Conservation (phyloP, 2,888 invertebrate genomes). For the Megastigmus dorsalis region DNA sequence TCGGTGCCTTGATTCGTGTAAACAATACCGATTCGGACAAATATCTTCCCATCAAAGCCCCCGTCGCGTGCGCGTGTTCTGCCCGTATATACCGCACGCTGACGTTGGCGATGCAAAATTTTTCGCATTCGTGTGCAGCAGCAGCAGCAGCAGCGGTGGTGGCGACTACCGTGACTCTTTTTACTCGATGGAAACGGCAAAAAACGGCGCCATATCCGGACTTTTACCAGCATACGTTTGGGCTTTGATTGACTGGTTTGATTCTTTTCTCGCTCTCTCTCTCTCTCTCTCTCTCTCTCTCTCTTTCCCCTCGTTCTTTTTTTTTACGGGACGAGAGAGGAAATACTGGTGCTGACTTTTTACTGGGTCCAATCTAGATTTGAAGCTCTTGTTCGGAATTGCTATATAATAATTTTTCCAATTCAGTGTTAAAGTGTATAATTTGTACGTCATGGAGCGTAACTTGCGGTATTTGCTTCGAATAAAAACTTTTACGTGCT, state of each 20-base stretch:
- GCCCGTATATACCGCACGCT: no score
- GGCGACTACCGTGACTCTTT: neutral
- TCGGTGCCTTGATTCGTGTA: conserved; percentile 46
- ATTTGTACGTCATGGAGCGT: no score
- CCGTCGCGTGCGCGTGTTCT: neutral
- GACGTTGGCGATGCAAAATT: conserved; percentile 28
- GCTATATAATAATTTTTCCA: conserved; percentile 12
- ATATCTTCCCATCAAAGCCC: conserved; percentile 39
- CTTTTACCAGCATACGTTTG: conserved; percentile 43
- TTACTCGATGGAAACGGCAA: conserved; percentile 17
- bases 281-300: neutral
- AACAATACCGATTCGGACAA: conserved; percentile 48
- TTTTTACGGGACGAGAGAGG: conserved; percentile 17
- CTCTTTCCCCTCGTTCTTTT: conserved; percentile 16
- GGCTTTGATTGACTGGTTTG: conserved; percentile 52
- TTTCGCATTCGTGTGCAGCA: neutral
- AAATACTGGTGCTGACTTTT: conserved; percentile 42
- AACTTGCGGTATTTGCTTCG: no score
- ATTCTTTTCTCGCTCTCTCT: conserved; percentile 23
- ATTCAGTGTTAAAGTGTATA: no score
- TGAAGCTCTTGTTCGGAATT: neutral
- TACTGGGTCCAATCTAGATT: conserved; percentile 23
- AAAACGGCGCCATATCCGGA: conserved; percentile 43
- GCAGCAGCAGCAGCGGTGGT: neutral
- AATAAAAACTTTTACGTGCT: neutral